Base-by-base conservation (phyloP, 2,113 vertebrate species). In the Hippoglossus stenolepis region DNA sequence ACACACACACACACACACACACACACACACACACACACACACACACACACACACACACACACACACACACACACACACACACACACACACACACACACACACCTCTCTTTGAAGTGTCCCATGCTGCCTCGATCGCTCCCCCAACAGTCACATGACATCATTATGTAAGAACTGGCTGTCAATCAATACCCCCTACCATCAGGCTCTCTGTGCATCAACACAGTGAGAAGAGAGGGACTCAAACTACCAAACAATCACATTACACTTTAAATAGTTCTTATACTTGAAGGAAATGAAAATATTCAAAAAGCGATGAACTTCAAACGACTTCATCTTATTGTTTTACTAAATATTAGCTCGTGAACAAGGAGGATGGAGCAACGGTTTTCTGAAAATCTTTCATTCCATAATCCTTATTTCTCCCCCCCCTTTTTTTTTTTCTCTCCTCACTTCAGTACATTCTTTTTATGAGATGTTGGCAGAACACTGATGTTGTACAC, bases 391-490 rank as follows among this genome's bases (percentile, higher is more conserved):
- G 51, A 18, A n/a, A 9, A 20, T 20, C 1, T 12, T 53, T 40
- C 13, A 13, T 14, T 56, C 26, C 21, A 6, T 2, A 54, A 7
- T 17, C 6, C 21, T 35, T 8, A 26, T 23, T 65, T 35, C 64
- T 9, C 31, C 11, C 49, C 8, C 13, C 28, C 31, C 31, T 7
- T 31, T 6, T 20, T n/a, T n/a, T n/a, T n/a, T 11, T 31, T 18
- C 53, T 53, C 38, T 62, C 38, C 58, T 21, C 45, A 49, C 35
- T 38, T 17, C 31, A 38, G 74, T 66, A 68, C 70, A 73, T 82
- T 87, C 76, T 61, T 71, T 79, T 84, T 54, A 69, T 79, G 67
- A 82, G 79, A 79, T 59, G 66, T 61, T 90, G 85, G 84, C 88
- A 89, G 75, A 82, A 75, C 74, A 79, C 71, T 6, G 54, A 73